A percentile compares a stretch with the other conserved stretches of the same genome.
Conservation (phyloP, 2,888 invertebrate genomes). For the Amorpha juglandis region DNA sequence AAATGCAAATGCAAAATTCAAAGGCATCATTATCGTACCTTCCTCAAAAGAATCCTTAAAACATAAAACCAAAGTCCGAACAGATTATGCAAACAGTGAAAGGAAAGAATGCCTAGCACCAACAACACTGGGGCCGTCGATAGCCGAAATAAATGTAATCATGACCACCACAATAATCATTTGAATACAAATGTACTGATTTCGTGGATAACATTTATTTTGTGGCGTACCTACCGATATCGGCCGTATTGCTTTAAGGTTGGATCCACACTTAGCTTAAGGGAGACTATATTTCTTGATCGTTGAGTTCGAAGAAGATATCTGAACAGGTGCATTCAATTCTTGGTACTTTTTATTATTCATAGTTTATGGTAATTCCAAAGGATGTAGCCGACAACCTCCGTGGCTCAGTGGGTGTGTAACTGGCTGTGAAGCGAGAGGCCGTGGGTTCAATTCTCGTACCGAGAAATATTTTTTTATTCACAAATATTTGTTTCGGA, state of each 20-base stretch:
- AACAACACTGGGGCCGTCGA: conserved; percentile 48
- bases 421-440: neutral
- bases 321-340: too few relatives aligned
- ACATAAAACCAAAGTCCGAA: conserved; percentile 37
- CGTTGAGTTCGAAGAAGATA: too few relatives aligned
- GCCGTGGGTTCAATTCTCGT: too few relatives aligned
- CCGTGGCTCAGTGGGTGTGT: too few relatives aligned
- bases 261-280: neutral
- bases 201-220: conserved; percentile 46
- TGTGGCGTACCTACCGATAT: conserved; percentile 36
- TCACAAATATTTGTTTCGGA: neutral
- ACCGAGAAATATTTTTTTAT: too few relatives aligned
- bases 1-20: conserved; percentile 3
- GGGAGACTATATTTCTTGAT: neutral
- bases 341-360: too few relatives aligned
- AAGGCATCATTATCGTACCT: neutral
- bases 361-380: too few relatives aligned
- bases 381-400: too few relatives aligned
- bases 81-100: conserved; percentile 45
- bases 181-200: conserved; percentile 82
- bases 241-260: conserved; percentile 36
- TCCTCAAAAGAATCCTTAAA: conserved; percentile 30
- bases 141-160: conserved; percentile 77
- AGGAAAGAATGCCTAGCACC: conserved; percentile 18
- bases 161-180: conserved; percentile 78